Evolutionary conservation across 2,113 vertebrate genomes (phyloP).

Genomic region (Nycticorax nycticorax): DNA sequence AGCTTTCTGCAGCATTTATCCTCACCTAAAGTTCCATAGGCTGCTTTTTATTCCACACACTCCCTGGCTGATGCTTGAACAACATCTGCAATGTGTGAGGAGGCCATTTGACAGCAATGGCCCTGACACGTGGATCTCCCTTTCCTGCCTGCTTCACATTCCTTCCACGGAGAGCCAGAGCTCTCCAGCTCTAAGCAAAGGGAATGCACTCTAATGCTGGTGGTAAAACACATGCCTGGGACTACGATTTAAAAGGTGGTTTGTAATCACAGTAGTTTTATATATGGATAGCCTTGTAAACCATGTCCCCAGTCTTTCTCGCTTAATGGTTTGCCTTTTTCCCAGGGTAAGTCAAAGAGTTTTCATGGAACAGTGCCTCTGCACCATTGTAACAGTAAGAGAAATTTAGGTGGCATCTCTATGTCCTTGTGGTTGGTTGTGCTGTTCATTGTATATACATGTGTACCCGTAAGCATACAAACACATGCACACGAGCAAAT

Average conservation of each 20-base stretch:
- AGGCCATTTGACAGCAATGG: constrained; percentile 1
- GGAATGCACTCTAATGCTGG: background rate
- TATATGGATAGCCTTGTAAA: background rate
- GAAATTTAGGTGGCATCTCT: background rate
- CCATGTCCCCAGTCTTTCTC: background rate
- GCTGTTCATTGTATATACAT: background rate
- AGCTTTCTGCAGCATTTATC: background rate
- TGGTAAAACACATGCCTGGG: background rate
- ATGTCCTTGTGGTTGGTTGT: background rate
- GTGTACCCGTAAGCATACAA: background rate
- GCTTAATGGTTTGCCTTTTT: background rate
- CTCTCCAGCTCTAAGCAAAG: background rate
- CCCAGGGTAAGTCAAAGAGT: background rate
- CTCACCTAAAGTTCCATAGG: background rate
- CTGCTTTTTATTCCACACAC: constrained; percentile 30
- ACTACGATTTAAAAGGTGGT: background rate
- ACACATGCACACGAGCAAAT: background rate
- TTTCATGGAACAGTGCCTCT: background rate
- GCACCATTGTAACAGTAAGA: background rate
- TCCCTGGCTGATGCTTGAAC: background rate
- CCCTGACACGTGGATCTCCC: background rate
- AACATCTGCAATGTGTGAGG: constrained; percentile 31
- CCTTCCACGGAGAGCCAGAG: background rate
- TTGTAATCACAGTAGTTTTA: background rate
- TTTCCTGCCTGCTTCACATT: constrained; percentile 9